A percentile compares a stretch with the other conserved stretches of the same genome.
Conservation (phyloP, 2,888 invertebrate species). For the Nomada ferruginata region DNA sequence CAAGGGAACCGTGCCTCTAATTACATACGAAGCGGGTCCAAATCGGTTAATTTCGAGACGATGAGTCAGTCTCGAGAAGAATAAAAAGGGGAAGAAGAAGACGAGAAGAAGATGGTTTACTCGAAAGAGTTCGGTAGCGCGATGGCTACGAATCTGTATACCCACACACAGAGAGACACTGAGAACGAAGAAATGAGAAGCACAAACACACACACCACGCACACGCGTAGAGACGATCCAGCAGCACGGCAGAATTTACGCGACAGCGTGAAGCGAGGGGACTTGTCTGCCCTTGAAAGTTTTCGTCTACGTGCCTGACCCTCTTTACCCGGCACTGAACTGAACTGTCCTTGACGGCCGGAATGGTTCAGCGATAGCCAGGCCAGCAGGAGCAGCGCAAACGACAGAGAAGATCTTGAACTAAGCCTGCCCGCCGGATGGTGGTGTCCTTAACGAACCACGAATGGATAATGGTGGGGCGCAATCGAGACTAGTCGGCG, state of each 20-base stretch:
- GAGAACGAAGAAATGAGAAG: neutral
- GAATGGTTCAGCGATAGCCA: constrained; percentile 65
- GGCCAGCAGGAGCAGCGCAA: constrained; percentile 13
- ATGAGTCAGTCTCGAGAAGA: constrained; percentile 9
- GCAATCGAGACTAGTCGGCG: constrained; percentile 69
- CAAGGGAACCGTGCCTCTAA: constrained; percentile 9
- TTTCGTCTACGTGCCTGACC: constrained; percentile 73
- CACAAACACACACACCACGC: neutral
- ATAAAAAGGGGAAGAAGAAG: neutral
- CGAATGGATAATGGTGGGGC: constrained; percentile 41
- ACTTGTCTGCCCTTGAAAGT: constrained; percentile 69
- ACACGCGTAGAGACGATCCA: constrained; percentile 13
- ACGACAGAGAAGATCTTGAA: constrained; percentile 55
- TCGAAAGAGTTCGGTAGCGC: constrained; percentile 1
- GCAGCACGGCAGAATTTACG: constrained; percentile 39
- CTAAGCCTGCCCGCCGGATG: constrained; percentile 47
- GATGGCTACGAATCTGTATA: neutral
- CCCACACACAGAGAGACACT: neutral
- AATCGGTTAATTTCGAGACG: constrained; percentile 35
- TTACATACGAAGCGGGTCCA: constrained; percentile 13
- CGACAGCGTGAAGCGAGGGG: constrained; percentile 40
- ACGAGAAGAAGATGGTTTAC: constrained; percentile 1
- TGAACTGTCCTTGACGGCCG: constrained; percentile 68
- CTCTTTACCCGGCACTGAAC: constrained; percentile 70
- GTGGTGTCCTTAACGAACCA: constrained; percentile 66